Conservation (phyloP, 30 jellyfish, hydroid and myxozoan genomes). For the Aurelia aurita region DNA sequence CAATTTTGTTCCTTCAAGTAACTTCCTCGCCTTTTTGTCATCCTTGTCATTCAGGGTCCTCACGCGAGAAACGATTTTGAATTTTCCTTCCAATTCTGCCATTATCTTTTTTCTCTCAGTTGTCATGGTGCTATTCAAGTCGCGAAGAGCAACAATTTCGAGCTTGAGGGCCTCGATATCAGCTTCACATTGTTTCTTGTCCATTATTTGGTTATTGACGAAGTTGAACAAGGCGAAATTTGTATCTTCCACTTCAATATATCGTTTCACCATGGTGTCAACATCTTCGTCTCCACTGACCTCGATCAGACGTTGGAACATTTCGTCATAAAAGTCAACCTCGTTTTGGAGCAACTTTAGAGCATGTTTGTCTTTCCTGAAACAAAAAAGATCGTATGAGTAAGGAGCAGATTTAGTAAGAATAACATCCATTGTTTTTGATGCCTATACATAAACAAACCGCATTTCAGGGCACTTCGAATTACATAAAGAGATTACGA, state of each 20-base stretch:
- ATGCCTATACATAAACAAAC: no score
- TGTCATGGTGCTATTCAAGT: conserved; percentile 43
- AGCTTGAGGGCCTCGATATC: conserved; percentile 48
- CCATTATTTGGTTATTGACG: conserved; percentile 84
- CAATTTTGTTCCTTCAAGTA: conserved; percentile 22
- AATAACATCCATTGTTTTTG: no score
- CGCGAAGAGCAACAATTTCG: conserved; percentile 49
- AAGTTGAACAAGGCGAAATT: conserved; percentile 87
- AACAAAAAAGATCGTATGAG: no score
- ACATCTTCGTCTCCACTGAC: conserved; percentile 77
- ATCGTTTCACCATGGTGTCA: conserved; percentile 80
- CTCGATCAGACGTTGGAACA: conserved; percentile 77
- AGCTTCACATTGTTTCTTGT: conserved; percentile 53
- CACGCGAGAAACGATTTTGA: conserved; percentile 7
- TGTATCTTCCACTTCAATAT: conserved; percentile 73
- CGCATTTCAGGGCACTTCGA: no score
- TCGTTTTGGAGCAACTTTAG: conserved; percentile 63
- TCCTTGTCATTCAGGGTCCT: conserved; percentile 7
- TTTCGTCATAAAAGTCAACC: conserved; percentile 77
- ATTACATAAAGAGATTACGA: no score
- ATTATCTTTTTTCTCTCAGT: conserved; percentile 48
- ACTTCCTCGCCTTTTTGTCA: conserved; percentile 38
- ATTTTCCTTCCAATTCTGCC: conserved; percentile 55
- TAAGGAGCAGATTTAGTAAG: no score
- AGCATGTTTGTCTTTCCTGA: conserved; percentile 75